Percentiles rank a stretch among this genome's conserved stretches.
These are phyloP conservation scores for Tinamus major DNA, from an alignment of 2,797 vertebrate species.

Conservation along the genomic window DNA sequence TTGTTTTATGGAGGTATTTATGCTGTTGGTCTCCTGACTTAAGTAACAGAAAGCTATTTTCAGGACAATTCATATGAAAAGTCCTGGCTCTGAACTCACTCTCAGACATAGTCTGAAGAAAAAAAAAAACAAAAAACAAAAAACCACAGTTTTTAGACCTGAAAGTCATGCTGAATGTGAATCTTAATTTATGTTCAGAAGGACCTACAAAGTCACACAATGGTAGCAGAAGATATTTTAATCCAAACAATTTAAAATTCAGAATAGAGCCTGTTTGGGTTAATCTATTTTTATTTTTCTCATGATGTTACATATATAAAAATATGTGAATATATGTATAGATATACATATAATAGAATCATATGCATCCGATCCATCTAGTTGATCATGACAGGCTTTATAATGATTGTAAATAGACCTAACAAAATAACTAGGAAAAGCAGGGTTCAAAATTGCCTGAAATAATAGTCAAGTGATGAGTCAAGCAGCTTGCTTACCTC, in stretches of 20 bases:
- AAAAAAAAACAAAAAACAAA: accelerated
- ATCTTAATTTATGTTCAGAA: neutral
- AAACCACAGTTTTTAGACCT: accelerated
- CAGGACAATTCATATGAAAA: neutral
- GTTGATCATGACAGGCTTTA: neutral
- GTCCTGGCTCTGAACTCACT: neutral
- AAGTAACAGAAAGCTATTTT: neutral
- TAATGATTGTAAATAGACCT: neutral
- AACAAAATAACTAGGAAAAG: neutral
- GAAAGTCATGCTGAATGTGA: neutral
- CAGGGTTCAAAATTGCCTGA: neutral
- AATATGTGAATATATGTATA: neutral
- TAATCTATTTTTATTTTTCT: neutral
- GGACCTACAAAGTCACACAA: neutral
- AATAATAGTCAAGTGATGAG: neutral
- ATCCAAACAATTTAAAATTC: neutral
- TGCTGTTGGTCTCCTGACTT: neutral
- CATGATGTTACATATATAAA: neutral
- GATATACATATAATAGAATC: neutral
- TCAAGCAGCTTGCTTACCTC: neutral
- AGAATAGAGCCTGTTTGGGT: neutral
- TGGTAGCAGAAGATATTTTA: neutral
- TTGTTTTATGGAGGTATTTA: neutral
- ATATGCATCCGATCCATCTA: neutral
- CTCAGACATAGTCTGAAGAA: neutral